A percentile compares a stretch with the other conserved stretches of the same genome.
phyloP scores from a whole-genome alignment of 2,888 invertebrate species.

The Ormyrus labotus region DNA sequence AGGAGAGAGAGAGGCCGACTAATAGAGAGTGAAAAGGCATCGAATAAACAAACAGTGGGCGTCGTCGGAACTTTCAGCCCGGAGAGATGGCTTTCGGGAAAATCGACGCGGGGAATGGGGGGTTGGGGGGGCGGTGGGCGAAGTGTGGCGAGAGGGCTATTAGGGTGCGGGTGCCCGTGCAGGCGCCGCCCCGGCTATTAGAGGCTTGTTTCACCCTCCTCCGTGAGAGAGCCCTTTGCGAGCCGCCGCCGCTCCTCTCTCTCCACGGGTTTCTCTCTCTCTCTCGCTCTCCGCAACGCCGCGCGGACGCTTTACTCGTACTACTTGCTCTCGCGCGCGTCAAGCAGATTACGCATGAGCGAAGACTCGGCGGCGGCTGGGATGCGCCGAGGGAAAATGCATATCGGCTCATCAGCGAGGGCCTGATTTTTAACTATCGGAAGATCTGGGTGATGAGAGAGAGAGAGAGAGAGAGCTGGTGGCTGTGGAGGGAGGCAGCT shows the following conservation, averaged over 20 bases:
- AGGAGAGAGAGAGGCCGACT: conserved; percentile 67
- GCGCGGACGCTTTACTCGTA: no score
- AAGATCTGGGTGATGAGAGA: no score
- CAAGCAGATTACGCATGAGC: no score
- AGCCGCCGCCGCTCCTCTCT: background rate
- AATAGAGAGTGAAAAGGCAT: conserved; percentile 76
- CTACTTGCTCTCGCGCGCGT: no score
- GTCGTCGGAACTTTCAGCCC: conserved; percentile 41
- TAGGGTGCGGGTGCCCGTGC: conserved; percentile 70
- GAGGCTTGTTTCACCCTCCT: conserved; percentile 71
- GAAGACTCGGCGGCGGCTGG: no score
- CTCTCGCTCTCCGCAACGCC: background rate
- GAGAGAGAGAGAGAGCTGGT: no score
- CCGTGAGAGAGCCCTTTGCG: background rate
- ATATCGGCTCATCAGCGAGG: no score
- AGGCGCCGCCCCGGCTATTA: conserved; percentile 76
- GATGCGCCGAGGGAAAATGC: no score
- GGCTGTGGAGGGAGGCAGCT: no score
- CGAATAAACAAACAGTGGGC: conserved; percentile 74
- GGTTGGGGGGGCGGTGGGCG: conserved; percentile 58
- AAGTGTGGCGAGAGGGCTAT: conserved; percentile 68
- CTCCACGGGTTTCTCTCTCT: background rate
- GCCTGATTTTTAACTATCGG: no score
- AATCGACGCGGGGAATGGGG: conserved; percentile 40
- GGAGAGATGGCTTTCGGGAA: conserved; percentile 12